Conservation (phyloP, 1,140 invertebrate species). For the Calephelis virginiensis region DNA sequence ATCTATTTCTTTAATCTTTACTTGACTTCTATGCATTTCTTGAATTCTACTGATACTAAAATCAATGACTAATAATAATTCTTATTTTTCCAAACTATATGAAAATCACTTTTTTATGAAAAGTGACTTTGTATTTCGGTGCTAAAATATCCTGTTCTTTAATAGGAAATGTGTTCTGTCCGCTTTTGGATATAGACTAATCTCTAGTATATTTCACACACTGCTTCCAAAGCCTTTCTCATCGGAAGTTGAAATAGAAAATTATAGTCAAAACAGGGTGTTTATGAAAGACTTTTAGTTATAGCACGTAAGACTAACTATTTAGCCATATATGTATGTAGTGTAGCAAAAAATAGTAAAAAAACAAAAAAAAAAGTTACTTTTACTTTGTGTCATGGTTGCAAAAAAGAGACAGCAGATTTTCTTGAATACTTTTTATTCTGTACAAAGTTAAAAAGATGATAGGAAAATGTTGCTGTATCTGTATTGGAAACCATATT, state of each 20-base stretch:
- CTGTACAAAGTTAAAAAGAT: neutral
- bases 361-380: slow-evolving; percentile 4
- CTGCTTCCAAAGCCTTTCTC: slow-evolving; percentile 9
- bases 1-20: slow-evolving; percentile 1
- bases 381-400: neutral
- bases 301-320: slow-evolving; percentile 1
- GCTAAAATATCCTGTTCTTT: slow-evolving; percentile 8
- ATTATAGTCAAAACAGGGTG: slow-evolving; percentile 15
- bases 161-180: slow-evolving; percentile 18
- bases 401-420: neutral
- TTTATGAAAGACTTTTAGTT: slow-evolving; percentile 1
- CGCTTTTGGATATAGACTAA: slow-evolving; percentile 18
- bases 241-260: slow-evolving; percentile 1
- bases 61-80: slow-evolving; percentile 16
- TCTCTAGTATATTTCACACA: slow-evolving; percentile 9
- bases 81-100: slow-evolving; percentile 30
- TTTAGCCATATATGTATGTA: slow-evolving; percentile 1
- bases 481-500: neutral
- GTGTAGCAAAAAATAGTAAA: neutral
- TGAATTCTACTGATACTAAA: slow-evolving; percentile 14
- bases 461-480: neutral
- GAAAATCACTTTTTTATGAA: slow-evolving; percentile 9
- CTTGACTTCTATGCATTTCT: slow-evolving; percentile 15
- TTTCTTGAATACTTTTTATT: neutral
- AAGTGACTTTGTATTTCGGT: slow-evolving; percentile 2